Evolutionary conservation across 1,140 invertebrate genomes (phyloP).

Genomic region (Lepidurus arcticus): DNA sequence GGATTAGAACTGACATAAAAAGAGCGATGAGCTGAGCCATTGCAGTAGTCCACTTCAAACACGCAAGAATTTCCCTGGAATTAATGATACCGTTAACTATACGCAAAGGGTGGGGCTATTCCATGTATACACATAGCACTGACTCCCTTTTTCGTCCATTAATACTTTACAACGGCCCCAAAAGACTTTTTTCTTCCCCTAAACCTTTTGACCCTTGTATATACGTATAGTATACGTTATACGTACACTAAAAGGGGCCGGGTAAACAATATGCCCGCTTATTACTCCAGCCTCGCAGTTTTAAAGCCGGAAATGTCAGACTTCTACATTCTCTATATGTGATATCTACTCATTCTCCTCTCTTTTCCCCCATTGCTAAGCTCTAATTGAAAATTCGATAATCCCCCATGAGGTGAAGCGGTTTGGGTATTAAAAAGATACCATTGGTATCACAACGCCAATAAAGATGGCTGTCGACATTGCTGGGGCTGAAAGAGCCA

Average conservation of each 20-base stretch:
- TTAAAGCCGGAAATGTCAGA: too few relatives aligned
- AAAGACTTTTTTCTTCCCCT: not conserved
- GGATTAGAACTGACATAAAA: constrained; percentile 4
- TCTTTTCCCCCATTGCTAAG: not conserved
- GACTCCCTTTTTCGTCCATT: not conserved
- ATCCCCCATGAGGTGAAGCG: not conserved
- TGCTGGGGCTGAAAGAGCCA: not conserved
- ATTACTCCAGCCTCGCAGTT: too few relatives aligned
- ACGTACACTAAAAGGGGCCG: too few relatives aligned
- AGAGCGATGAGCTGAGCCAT: constrained; percentile 7
- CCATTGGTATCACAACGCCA: not conserved
- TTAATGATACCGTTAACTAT: constrained; percentile 9
- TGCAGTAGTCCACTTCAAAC: not conserved
- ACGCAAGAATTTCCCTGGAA: constrained; percentile 7
- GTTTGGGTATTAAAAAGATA: not conserved
- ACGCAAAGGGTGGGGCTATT: constrained; percentile 20
- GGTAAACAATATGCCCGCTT: too few relatives aligned
- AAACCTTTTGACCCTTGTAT: not conserved
- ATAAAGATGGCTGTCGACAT: not conserved
- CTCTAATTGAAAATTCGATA: not conserved
- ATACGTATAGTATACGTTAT: not conserved
- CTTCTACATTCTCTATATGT: too few relatives aligned
- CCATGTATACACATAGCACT: not conserved
- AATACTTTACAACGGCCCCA: not conserved
- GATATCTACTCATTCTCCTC: not conserved